Conservation (phyloP, 2,888 invertebrate species). For the Philhelius pedissequus region DNA sequence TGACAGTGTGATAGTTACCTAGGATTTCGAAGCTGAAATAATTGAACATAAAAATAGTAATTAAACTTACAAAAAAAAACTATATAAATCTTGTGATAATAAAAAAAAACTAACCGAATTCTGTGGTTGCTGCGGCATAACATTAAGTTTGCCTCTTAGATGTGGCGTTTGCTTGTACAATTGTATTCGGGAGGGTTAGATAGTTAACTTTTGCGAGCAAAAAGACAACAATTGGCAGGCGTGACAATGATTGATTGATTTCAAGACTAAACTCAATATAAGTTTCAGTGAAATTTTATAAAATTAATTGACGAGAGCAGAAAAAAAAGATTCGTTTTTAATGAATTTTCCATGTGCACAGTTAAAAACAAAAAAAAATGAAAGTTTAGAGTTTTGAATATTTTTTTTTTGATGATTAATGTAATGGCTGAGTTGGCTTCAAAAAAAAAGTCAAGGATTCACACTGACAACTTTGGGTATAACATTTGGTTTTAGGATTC, state of each 20-base stretch:
- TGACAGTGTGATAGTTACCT: neutral
- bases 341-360: neutral
- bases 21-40: neutral
- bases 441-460: too few species aligned
- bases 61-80: neutral
- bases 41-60: neutral
- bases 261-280: neutral
- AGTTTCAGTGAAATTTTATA: neutral
- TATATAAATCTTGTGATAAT: neutral
- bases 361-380: neutral
- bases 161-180: neutral
- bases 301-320: neutral
- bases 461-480: too few species aligned
- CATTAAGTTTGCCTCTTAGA: neutral
- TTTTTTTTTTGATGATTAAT: too few species aligned
- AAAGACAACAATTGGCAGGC: constrained; percentile 21
- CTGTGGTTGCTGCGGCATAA: neutral
- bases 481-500: too few species aligned
- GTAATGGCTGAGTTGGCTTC: too few species aligned
- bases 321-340: neutral
- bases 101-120: neutral
- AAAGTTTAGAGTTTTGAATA: neutral
- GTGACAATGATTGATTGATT: constrained; percentile 57
- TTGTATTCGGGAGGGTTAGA: neutral
- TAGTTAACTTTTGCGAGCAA: neutral